phyloP scores from a whole-genome alignment of 2,797 vertebrate species.

The Siniperca obscura region DNA sequence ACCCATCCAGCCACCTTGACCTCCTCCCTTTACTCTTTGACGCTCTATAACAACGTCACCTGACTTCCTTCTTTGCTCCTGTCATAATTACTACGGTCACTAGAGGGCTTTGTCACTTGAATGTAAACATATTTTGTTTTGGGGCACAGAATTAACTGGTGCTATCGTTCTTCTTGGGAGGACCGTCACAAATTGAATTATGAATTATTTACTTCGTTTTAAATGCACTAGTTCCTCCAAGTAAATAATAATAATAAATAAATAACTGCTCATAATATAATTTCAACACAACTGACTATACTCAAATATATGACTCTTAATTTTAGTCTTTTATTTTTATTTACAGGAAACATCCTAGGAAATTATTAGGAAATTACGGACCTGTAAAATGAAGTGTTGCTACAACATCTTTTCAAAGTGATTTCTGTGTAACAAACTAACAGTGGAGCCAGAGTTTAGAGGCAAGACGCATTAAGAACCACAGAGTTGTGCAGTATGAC shows the following conservation, averaged over 20 bases:
- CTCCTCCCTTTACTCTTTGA: too few species aligned
- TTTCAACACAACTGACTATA: slow-evolving; percentile 1
- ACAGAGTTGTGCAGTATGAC: slow-evolving; percentile 13
- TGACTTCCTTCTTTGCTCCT: not conserved
- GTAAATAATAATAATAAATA: not conserved
- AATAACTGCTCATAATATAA: not conserved
- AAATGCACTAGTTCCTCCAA: not conserved
- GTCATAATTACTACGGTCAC: too few species aligned
- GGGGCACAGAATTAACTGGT: not conserved
- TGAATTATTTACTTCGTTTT: not conserved
- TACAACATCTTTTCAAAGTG: not conserved
- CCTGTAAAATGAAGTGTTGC: not conserved
- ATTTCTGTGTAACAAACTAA: slow-evolving; percentile 2
- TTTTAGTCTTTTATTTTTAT: not conserved
- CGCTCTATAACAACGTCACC: too few species aligned
- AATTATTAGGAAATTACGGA: not conserved
- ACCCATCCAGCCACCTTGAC: too few species aligned
- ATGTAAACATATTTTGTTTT: not conserved
- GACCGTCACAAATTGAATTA: not conserved
- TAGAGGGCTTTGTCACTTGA: too few species aligned
- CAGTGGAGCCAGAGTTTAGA: slow-evolving; percentile 7
- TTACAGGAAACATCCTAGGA: not conserved
- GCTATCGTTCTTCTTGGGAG: not conserved
- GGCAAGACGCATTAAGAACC: slow-evolving; percentile 7
- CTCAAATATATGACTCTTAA: not conserved